Evolutionary conservation across 1,140 invertebrate species (phyloP).

Genomic region (Drosophila nigrodunni): DNA sequence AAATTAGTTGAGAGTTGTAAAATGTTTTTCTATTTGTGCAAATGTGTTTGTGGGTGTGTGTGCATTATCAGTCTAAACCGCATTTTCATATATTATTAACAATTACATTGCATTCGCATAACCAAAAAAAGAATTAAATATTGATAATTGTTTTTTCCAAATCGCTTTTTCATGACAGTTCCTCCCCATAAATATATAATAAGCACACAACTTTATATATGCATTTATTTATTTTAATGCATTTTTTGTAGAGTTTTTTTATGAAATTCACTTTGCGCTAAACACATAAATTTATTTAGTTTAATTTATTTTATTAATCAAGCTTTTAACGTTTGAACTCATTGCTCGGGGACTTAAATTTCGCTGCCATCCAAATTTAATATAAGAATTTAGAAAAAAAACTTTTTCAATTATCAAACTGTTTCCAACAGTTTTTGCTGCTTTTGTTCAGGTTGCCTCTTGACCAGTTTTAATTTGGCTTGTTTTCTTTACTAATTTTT

Average conservation of each 20-base stretch:
- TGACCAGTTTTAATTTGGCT: slow-evolving; percentile 56
- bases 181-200: slow-evolving; percentile 23
- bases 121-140: slow-evolving; percentile 72
- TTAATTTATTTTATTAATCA: slow-evolving; percentile 55
- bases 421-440: slow-evolving; percentile 43
- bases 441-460: slow-evolving; percentile 35
- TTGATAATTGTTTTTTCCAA: slow-evolving; percentile 76
- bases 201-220: slow-evolving; percentile 18
- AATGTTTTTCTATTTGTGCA: slow-evolving; percentile 14
- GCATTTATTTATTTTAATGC: slow-evolving; percentile 23
- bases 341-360: slow-evolving; percentile 8
- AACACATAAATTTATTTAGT: slow-evolving; percentile 25
- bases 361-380: slow-evolving; percentile 13
- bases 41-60: slow-evolving; percentile 1
- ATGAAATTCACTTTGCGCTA: slow-evolving; percentile 22
- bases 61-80: slow-evolving; percentile 62
- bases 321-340: not conserved
- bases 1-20: slow-evolving; percentile 11
- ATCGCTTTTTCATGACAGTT: slow-evolving; percentile 30
- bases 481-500: slow-evolving; percentile 40
- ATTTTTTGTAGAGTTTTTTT: slow-evolving; percentile 8
- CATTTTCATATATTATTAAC: slow-evolving; percentile 72
- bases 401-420: slow-evolving; percentile 41
- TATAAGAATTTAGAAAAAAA: slow-evolving; percentile 12
- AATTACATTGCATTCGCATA: slow-evolving; percentile 56